These are phyloP conservation scores for Philopedon plagiatum DNA, from an alignment of 2,888 invertebrate species.

Conservation along the genomic window DNA sequence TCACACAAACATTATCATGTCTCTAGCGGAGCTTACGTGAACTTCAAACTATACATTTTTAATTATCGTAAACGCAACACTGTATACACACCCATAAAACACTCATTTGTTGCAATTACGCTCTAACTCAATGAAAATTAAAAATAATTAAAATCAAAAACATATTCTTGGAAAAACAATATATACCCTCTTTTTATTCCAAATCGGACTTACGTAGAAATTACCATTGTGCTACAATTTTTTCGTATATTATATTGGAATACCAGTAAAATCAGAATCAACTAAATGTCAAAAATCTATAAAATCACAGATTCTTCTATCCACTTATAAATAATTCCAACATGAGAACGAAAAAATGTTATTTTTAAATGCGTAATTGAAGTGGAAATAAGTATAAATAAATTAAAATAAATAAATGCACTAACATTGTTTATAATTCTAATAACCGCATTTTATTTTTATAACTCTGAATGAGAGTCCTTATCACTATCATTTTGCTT, in stretches of 20 bases:
- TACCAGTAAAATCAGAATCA: not conserved
- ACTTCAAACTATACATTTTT: no score
- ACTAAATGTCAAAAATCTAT: no score
- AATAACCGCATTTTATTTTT: constrained; percentile 50
- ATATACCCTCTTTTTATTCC: constrained; percentile 9
- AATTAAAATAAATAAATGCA: constrained; percentile 51
- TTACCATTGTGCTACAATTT: not conserved
- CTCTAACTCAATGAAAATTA: no score
- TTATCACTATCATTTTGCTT: constrained; percentile 52
- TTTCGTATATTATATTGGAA: constrained; percentile 6
- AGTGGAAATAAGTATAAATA: constrained; percentile 28
- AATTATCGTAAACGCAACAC: no score
- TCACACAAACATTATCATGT: no score
- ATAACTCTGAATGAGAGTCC: constrained; percentile 61
- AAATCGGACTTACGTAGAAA: not conserved
- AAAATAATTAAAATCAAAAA: no score
- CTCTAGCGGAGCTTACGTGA: no score
- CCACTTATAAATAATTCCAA: not conserved
- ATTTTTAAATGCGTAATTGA: constrained; percentile 22
- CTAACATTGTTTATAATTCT: constrained; percentile 49
- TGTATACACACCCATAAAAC: no score
- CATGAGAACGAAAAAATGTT: constrained; percentile 18
- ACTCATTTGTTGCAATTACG: no score
- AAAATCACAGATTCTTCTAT: constrained; percentile 20
- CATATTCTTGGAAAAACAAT: no score